Conservation (phyloP, 2,113 vertebrate genomes). For the Spea bombifrons region DNA sequence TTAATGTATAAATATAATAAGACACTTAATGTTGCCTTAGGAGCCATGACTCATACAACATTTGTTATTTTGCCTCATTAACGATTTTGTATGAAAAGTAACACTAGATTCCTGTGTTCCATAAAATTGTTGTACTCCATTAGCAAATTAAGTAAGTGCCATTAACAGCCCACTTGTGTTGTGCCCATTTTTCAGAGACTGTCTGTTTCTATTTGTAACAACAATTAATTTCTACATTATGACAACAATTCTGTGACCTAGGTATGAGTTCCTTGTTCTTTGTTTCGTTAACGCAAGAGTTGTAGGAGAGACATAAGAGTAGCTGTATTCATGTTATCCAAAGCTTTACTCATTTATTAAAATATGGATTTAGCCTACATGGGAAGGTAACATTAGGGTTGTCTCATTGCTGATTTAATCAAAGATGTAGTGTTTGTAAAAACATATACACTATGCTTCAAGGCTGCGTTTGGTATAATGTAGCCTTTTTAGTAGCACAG, state of each 20-base stretch:
- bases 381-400: too few relatives aligned
- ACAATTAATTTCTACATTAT: conserved; percentile 32
- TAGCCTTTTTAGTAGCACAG: too few relatives aligned
- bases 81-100: conserved; percentile 20
- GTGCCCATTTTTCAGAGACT: conserved; percentile 17
- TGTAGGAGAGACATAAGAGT: too few relatives aligned
- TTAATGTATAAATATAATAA: conserved; percentile 19
- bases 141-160: conserved; percentile 42
- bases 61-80: conserved; percentile 35
- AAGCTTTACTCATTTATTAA: too few relatives aligned
- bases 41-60: conserved; percentile 23
- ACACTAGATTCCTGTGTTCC: conserved; percentile 24
- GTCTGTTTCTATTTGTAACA: conserved; percentile 6
- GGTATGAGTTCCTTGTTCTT: conserved; percentile 11
- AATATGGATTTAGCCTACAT: too few relatives aligned
- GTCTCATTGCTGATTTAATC: too few relatives aligned
- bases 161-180: conserved; percentile 28
- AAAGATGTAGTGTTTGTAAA: too few relatives aligned
- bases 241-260: conserved; percentile 19
- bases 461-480: too few relatives aligned
- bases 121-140: conserved; percentile 35
- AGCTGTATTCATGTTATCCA: too few relatives aligned
- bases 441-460: too few relatives aligned
- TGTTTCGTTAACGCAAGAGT: too few relatives aligned
- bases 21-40: neutral